Conservation (phyloP, 2,888 invertebrate genomes). For the Heteromyza rotundicornis region DNA sequence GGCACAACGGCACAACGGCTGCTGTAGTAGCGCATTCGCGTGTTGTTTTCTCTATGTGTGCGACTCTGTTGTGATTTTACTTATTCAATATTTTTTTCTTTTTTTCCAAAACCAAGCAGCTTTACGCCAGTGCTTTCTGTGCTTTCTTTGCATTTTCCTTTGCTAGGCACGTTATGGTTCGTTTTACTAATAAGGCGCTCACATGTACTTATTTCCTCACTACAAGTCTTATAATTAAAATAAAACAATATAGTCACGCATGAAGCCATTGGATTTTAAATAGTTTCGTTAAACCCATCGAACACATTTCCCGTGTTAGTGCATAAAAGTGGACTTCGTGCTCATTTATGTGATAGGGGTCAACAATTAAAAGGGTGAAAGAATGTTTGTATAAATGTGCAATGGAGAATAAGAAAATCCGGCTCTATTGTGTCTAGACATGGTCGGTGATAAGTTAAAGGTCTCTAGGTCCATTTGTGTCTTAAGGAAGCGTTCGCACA, state of each 20-base stretch:
- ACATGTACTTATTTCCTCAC: not conserved
- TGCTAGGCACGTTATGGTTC: not conserved
- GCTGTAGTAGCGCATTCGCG: conserved; percentile 16
- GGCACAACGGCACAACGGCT: not conserved
- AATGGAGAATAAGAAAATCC: no score
- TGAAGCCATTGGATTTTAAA: conserved; percentile 1
- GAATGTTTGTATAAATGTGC: no score
- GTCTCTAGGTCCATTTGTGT: no score
- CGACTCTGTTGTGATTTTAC: conserved; percentile 9
- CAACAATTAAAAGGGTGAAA: no score
- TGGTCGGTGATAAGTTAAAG: no score
- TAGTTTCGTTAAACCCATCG: not conserved
- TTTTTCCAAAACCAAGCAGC: conserved; percentile 6
- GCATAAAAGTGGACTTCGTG: no score
- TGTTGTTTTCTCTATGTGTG: conserved; percentile 17
- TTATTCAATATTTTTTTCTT: conserved; percentile 31
- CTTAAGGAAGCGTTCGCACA: no score
- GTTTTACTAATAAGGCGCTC: not conserved
- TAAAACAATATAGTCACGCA: not conserved
- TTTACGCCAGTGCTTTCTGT: not conserved
- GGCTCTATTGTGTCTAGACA: no score
- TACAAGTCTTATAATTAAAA: not conserved
- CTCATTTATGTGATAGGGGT: no score
- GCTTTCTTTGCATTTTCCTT: not conserved
- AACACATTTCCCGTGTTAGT: no score